Evolutionary conservation across 2,113 vertebrate genomes (phyloP), one percentile per base, ranked within the genome.

Genomic region (Emydocephalus ijimae): DNA sequence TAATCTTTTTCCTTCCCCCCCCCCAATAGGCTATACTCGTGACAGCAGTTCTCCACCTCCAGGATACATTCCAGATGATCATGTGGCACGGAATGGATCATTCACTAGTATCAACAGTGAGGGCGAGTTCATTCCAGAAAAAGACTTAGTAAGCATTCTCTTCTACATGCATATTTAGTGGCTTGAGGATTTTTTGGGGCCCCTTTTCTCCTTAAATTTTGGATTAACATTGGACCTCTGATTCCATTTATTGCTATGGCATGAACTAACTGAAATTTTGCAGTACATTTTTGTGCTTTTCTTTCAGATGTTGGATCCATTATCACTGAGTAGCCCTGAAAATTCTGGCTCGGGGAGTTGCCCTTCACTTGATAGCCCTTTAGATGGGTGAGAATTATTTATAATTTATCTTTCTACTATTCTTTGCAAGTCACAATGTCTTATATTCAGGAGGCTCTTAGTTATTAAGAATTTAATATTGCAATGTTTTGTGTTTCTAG

Each of bases 91-190:
- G 94, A 99, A 99, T 92, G 99, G 99, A 89, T 99, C 99, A 88
- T 99, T 99, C 96, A 99, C 99, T 94, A 99, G 99, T 98, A 99
- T 99, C 97, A 99, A 99, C 97, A 99, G 99, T 90, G 99, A 99
- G 95, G 99, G 99, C 50, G 99, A 99, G 96, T 99, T 99, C 96
- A 99, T 99, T 94, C 99, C 99, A 48, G 99, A 99, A 97, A 99
- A 98, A 99, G 99, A 99, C 98, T 99, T 99, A 98, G 99, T 99
- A 97, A 0, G 94, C 92, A 59, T 88, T 34, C 64, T 45, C 14
- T 93, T 48, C 91, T 92, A 6, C 87, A 89, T 74, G 29, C 23
- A 85, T 34, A 54, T 29, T 43, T 21, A 18, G 74, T 81, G 9
- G 74, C 7, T 81, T 81, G 26, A 87, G 24, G 24, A 1, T 0